Evolutionary conservation across 2,888 invertebrate genomes (phyloP).

Genomic region (Epinotia brunnichana): DNA sequence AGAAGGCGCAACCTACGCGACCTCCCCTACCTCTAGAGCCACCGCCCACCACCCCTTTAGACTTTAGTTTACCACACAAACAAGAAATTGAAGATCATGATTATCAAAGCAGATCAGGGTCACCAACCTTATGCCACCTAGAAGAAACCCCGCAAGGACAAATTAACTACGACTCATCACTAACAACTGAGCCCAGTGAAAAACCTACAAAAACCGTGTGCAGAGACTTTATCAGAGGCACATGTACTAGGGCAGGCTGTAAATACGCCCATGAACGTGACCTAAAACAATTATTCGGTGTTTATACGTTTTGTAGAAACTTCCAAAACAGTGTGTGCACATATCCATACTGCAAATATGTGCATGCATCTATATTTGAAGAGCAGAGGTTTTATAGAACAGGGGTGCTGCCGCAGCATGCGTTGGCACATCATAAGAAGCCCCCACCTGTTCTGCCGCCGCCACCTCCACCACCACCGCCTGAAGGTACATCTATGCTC

Average conservation of each 20-base stretch:
- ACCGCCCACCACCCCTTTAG: conserved; percentile 55
- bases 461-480: conserved; percentile 2
- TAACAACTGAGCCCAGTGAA: conserved; percentile 6
- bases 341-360: conserved; percentile 63
- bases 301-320: conserved; percentile 69
- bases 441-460: conserved; percentile 5
- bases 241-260: conserved; percentile 61
- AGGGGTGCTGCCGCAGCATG: conserved; percentile 62
- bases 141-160: background rate
- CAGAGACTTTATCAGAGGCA: conserved; percentile 66
- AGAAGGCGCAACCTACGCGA: conserved; percentile 47
- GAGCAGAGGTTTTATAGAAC: conserved; percentile 67
- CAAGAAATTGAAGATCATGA: conserved; percentile 57
- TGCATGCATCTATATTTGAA: conserved; percentile 70
- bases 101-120: conserved; percentile 37
- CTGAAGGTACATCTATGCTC: conserved; percentile 3
- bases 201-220: conserved; percentile 56
- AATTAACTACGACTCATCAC: background rate
- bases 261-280: conserved; percentile 65
- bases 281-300: conserved; percentile 58
- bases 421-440: conserved; percentile 61
- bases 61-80: conserved; percentile 47
- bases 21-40: conserved; percentile 61
- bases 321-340: conserved; percentile 65
- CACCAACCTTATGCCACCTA: background rate